phyloP scores from a whole-genome alignment of 2,797 vertebrate genomes.

The Myotis findleyi region DNA sequence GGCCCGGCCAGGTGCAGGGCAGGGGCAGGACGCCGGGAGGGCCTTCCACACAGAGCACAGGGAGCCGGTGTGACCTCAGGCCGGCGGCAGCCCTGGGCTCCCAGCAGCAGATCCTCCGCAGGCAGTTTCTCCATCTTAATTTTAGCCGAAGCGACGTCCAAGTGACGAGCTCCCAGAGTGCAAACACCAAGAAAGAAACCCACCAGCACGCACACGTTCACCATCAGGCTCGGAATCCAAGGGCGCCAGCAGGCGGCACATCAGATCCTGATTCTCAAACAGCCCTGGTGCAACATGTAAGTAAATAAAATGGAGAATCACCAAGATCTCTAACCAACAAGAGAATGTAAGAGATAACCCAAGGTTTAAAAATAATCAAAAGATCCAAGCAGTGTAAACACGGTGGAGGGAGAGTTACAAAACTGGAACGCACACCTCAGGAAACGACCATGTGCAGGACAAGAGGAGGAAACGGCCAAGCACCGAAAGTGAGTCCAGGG shows the following conservation, averaged over 20 bases:
- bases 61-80: neutral
- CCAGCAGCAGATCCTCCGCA: neutral
- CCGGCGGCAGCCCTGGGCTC: neutral
- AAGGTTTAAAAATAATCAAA: neutral
- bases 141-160: neutral
- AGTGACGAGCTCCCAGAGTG: neutral
- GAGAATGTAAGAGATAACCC: neutral
- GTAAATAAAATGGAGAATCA: neutral
- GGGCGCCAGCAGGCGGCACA: neutral
- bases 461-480: neutral
- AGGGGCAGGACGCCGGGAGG: neutral
- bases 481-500: neutral
- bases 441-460: neutral
- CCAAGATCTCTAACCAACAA: neutral
- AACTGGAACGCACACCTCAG: neutral
- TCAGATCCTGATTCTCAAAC: neutral
- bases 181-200: neutral
- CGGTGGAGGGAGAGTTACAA: neutral
- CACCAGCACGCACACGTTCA: neutral
- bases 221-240: neutral
- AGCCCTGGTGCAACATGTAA: neutral
- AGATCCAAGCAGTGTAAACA: neutral
- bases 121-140: neutral
- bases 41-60: neutral
- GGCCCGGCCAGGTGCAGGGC: neutral